These are phyloP conservation scores for Apostichopus parvimensis DNA, from an alignment of 35 echinoderm and acorn worm species.

Conservation along the genomic window DNA sequence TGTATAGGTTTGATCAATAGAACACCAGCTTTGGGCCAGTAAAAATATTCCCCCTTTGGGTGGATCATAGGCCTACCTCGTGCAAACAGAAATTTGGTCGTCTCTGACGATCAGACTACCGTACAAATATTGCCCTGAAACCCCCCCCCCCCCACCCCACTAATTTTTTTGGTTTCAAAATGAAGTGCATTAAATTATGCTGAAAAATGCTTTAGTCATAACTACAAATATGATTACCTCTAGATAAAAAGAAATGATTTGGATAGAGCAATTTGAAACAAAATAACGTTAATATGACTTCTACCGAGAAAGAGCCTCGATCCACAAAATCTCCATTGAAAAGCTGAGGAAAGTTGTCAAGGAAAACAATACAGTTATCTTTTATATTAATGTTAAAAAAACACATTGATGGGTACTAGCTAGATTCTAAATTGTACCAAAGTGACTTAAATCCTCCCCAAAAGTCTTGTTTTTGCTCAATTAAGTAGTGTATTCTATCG, in stretches of 20 bases:
- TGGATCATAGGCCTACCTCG: accelerated
- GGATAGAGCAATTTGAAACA: constrained; percentile 98
- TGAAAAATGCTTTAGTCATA: neutral
- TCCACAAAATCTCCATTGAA: constrained; percentile 99
- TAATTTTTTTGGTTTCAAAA: neutral
- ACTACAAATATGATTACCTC: constrained; percentile 66
- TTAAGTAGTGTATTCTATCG: too few species aligned
- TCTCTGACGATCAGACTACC: too few species aligned
- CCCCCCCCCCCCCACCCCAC: neutral
- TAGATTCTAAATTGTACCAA: too few species aligned
- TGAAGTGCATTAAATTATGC: neutral
- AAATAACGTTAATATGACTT: constrained; percentile 98
- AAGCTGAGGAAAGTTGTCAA: constrained; percentile 54
- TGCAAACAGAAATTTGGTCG: too few species aligned
- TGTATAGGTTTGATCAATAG: too few species aligned
- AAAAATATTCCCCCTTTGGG: too few species aligned
- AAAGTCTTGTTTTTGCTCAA: too few species aligned
- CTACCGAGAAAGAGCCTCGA: constrained; percentile 96
- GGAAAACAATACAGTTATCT: neutral
- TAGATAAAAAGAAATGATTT: constrained; percentile 98
- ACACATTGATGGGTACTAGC: too few species aligned
- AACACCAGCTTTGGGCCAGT: too few species aligned
- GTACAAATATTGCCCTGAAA: too few species aligned
- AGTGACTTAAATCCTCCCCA: too few species aligned
- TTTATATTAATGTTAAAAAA: neutral